phyloP scores from a whole-genome alignment of 2,113 vertebrate genomes.

The Syngnathoides biaculeatus region DNA sequence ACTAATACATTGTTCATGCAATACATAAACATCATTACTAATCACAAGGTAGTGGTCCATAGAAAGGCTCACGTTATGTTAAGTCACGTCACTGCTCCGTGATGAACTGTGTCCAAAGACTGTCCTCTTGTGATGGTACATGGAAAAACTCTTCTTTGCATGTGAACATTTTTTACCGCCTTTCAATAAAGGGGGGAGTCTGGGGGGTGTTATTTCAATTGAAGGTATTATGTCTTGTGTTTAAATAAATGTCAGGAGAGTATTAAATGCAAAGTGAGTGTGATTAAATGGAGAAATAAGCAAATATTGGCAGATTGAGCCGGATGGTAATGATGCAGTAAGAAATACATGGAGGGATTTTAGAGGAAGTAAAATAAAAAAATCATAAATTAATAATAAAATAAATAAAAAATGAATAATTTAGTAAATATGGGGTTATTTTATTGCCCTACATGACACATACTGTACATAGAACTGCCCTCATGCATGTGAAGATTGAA shows the following conservation, averaged over 20 bases:
- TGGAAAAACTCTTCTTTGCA: neutral
- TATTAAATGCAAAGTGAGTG: conserved; percentile 8
- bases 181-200: neutral
- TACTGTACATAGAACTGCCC: conserved; percentile 8
- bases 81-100: too few relatives aligned
- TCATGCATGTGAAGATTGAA: neutral
- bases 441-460: conserved; percentile 11
- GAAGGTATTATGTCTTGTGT: neutral
- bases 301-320: conserved; percentile 3
- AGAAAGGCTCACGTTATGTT: conserved; percentile 19
- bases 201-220: conserved; percentile 11
- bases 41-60: conserved; percentile 10
- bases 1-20: conserved; percentile 24
- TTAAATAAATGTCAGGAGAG: neutral
- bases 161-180: conserved; percentile 3
- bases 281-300: conserved; percentile 8
- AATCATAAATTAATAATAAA: conserved; percentile 27
- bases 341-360: conserved; percentile 5
- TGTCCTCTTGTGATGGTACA: conserved; percentile 62
- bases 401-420: conserved; percentile 27
- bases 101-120: conserved; percentile 52
- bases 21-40: conserved; percentile 9
- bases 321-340: neutral
- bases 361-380: conserved; percentile 5
- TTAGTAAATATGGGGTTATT: conserved; percentile 27